A percentile compares a stretch with the other conserved stretches of the same genome.
Conservation (phyloP, 2,113 vertebrate species). For the Coregonus clupeaformis region DNA sequence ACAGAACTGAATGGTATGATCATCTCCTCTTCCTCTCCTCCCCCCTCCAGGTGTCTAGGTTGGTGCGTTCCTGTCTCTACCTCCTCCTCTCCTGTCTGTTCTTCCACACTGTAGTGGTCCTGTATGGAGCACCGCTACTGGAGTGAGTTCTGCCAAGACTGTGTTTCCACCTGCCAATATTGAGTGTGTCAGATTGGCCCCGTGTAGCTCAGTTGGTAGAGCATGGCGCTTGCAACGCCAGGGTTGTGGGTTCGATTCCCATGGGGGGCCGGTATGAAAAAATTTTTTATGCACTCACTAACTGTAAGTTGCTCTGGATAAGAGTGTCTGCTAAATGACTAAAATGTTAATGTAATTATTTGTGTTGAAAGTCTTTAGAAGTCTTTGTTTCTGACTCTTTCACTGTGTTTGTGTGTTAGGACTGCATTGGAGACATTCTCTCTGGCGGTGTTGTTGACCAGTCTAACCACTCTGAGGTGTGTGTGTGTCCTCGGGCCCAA, state of each 20-base stretch:
- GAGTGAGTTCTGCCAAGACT: constrained; percentile 82
- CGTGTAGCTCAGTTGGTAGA: too few relatives aligned
- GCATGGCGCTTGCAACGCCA: too few relatives aligned
- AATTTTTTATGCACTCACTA: too few relatives aligned
- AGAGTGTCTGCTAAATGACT: too few relatives aligned
- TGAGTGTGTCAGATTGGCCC: background rate
- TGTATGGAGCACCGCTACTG: constrained; percentile 92
- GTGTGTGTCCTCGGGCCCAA: constrained; percentile 93
- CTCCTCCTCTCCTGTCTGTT: constrained; percentile 89
- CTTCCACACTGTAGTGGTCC: constrained; percentile 88
- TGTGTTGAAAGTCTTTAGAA: too few relatives aligned
- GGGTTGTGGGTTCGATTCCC: too few relatives aligned
- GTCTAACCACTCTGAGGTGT: constrained; percentile 89
- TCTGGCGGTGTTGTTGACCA: constrained; percentile 87
- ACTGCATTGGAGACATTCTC: constrained; percentile 90
- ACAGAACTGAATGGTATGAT: background rate
- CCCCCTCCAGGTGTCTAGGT: constrained; percentile 80
- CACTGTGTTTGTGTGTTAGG: constrained; percentile 61
- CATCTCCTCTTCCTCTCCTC: background rate
- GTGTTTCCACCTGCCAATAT: background rate
- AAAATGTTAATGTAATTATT: background rate
- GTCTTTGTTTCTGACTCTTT: constrained; percentile 3
- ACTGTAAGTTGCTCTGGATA: too few relatives aligned
- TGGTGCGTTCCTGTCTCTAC: constrained; percentile 88
- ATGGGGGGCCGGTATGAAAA: too few relatives aligned